Percentiles rank a stretch among this genome's conserved stretches.
phyloP scores from a whole-genome alignment of 2,888 invertebrate genomes.

The Caenorhabditis sp. region DNA sequence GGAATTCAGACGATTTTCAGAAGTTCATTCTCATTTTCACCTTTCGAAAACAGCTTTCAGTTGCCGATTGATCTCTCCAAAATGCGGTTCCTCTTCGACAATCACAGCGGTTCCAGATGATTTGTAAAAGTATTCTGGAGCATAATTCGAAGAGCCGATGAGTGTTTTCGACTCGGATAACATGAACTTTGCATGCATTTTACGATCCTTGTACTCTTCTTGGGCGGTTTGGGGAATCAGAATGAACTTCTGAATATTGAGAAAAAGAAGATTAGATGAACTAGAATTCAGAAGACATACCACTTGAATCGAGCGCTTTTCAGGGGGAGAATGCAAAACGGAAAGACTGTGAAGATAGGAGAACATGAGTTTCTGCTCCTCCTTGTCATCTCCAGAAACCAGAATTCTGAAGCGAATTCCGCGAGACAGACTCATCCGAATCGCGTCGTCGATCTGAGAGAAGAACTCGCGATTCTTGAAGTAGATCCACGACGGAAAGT shows the following conservation, averaged over 20 bases:
- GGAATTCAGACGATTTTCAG: background rate
- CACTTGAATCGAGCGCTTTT: constrained; percentile 49
- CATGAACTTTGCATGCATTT: constrained; percentile 63
- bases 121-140: constrained; percentile 63
- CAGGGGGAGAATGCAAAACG: constrained; percentile 43
- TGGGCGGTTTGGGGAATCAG: constrained; percentile 57
- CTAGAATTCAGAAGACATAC: too few species aligned
- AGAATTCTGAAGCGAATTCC: constrained; percentile 57
- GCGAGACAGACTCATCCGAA: constrained; percentile 61
- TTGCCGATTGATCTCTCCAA: constrained; percentile 51
- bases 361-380: constrained; percentile 62
- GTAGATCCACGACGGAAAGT: constrained; percentile 65
- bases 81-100: constrained; percentile 33
- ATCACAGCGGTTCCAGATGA: constrained; percentile 55
- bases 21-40: constrained; percentile 3
- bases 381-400: constrained; percentile 61
- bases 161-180: constrained; percentile 45
- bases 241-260: constrained; percentile 46
- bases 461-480: constrained; percentile 64
- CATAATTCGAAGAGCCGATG: constrained; percentile 64
- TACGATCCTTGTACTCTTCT: constrained; percentile 55
- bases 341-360: constrained; percentile 58
- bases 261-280: too few species aligned
- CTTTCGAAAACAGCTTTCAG: constrained; percentile 52
- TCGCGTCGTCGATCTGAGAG: constrained; percentile 60